Conservation (phyloP, 1,140 invertebrate genomes). For the Ylistrum balloti region DNA sequence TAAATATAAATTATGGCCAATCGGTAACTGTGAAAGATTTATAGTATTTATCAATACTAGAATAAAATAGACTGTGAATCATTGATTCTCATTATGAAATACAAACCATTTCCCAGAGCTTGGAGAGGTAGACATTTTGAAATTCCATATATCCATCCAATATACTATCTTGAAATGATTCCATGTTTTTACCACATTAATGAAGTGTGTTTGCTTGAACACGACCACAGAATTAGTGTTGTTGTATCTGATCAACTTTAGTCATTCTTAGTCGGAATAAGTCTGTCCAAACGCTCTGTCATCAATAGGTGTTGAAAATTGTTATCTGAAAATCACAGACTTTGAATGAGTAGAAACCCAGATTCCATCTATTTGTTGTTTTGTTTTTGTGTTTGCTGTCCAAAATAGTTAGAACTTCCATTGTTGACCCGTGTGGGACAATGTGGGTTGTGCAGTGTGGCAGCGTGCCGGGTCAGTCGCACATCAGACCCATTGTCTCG, state of each 20-base stretch:
- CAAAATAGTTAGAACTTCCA: not conserved
- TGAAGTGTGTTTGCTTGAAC: not conserved
- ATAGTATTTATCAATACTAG: not conserved
- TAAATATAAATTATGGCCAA: not conserved
- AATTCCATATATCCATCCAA: not conserved
- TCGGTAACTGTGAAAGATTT: not conserved
- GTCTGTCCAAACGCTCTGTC: not conserved
- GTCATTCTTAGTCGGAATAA: not conserved
- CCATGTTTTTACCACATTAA: not conserved
- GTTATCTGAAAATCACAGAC: constrained; percentile 19
- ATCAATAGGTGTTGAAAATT: constrained; percentile 20
- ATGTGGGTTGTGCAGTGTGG: not conserved
- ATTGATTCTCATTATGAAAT: not conserved
- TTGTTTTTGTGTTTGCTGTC: constrained; percentile 5
- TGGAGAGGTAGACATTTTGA: not conserved
- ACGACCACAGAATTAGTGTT: not conserved
- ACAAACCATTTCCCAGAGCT: not conserved
- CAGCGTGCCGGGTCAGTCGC: not conserved
- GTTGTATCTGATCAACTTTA: not conserved
- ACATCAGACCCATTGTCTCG: not conserved
- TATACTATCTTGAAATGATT: not conserved
- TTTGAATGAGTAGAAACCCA: not conserved
- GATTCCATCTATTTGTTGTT: constrained; percentile 35
- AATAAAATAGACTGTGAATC: not conserved
- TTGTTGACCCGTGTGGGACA: constrained; percentile 30